Evolutionary conservation across 2,113 vertebrate species (phyloP).

Genomic region (western clawed frog (Xenopus tropicalis)): UCB_Xtro_10.0 CM004449.2:102041001-102041500

Average conservation of each 20-base stretch:
- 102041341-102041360: conserved; percentile 15
- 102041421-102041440: conserved; percentile 42
- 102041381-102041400: conserved; percentile 43
- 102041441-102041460: conserved; percentile 37
- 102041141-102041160: no score
- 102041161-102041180: not conserved
- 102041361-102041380: conserved; percentile 37
- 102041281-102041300: conserved; percentile 20
- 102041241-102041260: not conserved
- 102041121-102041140: no score
- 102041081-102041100: no score
- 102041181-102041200: not conserved
- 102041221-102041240: not conserved
- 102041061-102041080: no score
- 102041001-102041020: no score
- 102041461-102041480: conserved; percentile 34
- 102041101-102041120: no score
- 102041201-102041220: not conserved
- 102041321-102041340: conserved; percentile 12
- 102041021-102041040: no score
- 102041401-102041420: conserved; percentile 40
- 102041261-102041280: not conserved
- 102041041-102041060: no score
- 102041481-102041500: conserved; percentile 37
- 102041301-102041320: conserved; percentile 6